These are phyloP conservation scores for Amaurobius ferox DNA, from an alignment of 2,888 invertebrate genomes.

Conservation along the genomic window DNA sequence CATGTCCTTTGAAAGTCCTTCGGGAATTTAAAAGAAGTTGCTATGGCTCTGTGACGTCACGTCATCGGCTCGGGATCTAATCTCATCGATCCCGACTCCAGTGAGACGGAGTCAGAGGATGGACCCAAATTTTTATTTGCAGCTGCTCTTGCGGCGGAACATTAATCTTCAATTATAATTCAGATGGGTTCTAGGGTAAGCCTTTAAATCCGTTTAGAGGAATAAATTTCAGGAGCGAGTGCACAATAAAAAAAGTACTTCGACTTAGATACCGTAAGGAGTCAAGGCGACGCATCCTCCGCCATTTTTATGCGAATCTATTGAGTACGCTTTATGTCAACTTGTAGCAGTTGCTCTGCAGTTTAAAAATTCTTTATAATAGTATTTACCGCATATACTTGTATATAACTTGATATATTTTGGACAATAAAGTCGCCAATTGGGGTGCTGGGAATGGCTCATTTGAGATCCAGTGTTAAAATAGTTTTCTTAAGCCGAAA, in stretches of 20 bases:
- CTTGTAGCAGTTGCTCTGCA: too few relatives aligned
- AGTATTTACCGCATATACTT: too few relatives aligned
- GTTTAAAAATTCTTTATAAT: too few relatives aligned
- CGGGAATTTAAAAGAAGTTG: background rate
- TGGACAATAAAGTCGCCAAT: too few relatives aligned
- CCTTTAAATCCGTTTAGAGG: background rate
- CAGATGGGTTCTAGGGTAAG: background rate
- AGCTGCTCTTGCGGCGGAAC: background rate
- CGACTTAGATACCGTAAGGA: too few relatives aligned
- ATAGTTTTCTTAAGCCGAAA: too few relatives aligned
- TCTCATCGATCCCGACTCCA: background rate
- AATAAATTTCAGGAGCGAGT: background rate
- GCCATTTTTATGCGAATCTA: too few relatives aligned
- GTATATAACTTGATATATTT: too few relatives aligned
- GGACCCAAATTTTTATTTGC: background rate
- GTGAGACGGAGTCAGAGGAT: background rate
- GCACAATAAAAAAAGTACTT: background rate
- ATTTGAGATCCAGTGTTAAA: too few relatives aligned
- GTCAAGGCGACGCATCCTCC: too few relatives aligned
- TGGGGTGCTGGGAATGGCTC: too few relatives aligned
- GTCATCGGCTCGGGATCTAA: background rate
- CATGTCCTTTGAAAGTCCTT: background rate
- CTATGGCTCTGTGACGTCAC: background rate
- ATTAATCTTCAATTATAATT: slow-evolving; percentile 8
- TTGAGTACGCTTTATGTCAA: too few relatives aligned